phyloP scores from a whole-genome alignment of 2,888 invertebrate species.

The Diaphora mendica region DNA sequence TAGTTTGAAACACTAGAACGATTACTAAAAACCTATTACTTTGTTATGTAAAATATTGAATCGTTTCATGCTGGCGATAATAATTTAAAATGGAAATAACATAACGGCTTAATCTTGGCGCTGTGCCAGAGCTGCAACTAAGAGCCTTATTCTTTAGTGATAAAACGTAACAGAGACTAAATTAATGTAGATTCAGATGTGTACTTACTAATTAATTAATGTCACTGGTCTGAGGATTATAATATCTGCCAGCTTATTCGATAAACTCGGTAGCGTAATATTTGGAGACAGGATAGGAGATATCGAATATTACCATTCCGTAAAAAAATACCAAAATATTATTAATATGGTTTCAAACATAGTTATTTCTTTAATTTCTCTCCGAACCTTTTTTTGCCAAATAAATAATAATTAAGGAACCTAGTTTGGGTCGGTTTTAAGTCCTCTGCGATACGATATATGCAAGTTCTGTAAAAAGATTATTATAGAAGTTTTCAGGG shows the following conservation, averaged over 20 bases:
- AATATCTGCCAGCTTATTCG: not conserved
- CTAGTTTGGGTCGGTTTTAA: too few relatives aligned
- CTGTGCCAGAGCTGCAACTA: slow-evolving; percentile 64
- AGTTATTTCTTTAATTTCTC: too few relatives aligned
- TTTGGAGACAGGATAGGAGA: too few relatives aligned
- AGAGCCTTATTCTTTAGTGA: slow-evolving; percentile 64
- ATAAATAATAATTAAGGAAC: too few relatives aligned
- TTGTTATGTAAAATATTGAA: slow-evolving; percentile 53
- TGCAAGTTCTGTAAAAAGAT: too few relatives aligned
- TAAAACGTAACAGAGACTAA: slow-evolving; percentile 38
- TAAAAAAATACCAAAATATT: too few relatives aligned
- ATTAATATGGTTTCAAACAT: too few relatives aligned
- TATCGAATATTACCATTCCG: not conserved
- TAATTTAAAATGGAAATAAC: slow-evolving; percentile 67
- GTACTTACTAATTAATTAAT: slow-evolving; percentile 3
- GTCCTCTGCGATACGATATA: too few relatives aligned
- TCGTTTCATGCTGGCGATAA: slow-evolving; percentile 47
- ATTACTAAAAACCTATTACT: slow-evolving; percentile 23
- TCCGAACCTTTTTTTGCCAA: too few relatives aligned
- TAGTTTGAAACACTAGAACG: not conserved
- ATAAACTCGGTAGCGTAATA: not conserved
- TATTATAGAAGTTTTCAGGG: too few relatives aligned
- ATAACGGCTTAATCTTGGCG: slow-evolving; percentile 63
- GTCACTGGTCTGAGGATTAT: not conserved
- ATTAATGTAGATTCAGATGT: slow-evolving; percentile 21